Conservation (phyloP, 92 coral and sea anemone species). For the Meandrina meandrites region DNA sequence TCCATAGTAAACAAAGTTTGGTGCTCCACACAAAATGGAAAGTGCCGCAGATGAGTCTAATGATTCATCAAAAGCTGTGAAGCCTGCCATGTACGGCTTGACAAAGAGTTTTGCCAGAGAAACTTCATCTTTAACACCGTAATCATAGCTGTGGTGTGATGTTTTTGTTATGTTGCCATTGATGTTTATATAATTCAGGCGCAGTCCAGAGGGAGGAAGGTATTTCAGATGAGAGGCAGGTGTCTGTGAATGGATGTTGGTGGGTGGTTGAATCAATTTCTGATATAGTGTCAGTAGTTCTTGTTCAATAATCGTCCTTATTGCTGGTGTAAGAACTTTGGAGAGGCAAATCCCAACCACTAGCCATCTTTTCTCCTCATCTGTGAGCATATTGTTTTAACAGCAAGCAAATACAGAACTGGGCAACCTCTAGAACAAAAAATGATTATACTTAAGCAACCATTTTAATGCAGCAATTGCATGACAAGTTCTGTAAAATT, state of each 20-base stretch:
- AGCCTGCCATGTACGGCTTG: slow-evolving; percentile 40
- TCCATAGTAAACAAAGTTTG: slow-evolving; percentile 13
- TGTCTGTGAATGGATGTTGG: slow-evolving; percentile 37
- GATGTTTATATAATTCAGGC: slow-evolving; percentile 11
- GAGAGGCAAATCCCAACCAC: slow-evolving; percentile 52
- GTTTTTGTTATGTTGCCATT: neutral
- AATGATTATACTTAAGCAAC: too few species aligned
- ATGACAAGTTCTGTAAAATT: too few species aligned
- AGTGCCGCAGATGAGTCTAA: slow-evolving; percentile 44
- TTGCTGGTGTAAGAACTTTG: slow-evolving; percentile 44
- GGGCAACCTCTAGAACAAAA: too few species aligned
- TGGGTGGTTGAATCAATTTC: slow-evolving; percentile 18
- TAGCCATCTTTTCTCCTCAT: slow-evolving; percentile 51
- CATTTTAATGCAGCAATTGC: too few species aligned
- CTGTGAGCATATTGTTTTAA: slow-evolving; percentile 3
- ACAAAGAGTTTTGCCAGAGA: slow-evolving; percentile 51
- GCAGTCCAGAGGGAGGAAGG: slow-evolving; percentile 32
- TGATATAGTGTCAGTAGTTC: neutral
- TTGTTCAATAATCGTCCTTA: slow-evolving; percentile 2
- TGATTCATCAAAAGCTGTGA: slow-evolving; percentile 41
- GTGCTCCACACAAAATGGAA: slow-evolving; percentile 40
- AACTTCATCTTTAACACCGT: slow-evolving; percentile 35
- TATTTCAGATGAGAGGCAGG: neutral
- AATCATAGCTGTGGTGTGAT: slow-evolving; percentile 29
- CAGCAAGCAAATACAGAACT: too few species aligned